Conservation (phyloP, 1,140 invertebrate genomes). For the Halyomorpha halys region DNA sequence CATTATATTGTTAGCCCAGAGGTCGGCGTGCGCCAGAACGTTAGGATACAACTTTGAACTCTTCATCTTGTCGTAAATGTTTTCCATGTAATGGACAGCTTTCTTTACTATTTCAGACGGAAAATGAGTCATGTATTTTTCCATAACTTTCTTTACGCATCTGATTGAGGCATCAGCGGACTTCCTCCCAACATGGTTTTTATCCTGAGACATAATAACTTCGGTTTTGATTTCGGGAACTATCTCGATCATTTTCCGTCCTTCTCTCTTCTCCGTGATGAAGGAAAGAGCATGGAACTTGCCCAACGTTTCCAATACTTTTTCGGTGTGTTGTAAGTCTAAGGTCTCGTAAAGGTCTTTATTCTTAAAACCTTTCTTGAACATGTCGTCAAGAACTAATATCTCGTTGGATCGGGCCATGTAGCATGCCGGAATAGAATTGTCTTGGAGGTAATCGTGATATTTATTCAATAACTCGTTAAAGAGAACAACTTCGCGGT, state of each 20-base stretch:
- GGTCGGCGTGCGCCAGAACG: slow-evolving; percentile 5
- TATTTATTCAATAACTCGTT: not conserved
- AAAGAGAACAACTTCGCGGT: not conserved
- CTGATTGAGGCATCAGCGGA: not conserved
- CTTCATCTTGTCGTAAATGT: not conserved
- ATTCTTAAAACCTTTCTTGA: not conserved
- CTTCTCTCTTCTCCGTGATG: not conserved
- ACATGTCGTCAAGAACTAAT: slow-evolving; percentile 5
- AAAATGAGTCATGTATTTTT: not conserved
- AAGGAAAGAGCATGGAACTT: not conserved
- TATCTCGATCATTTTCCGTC: not conserved
- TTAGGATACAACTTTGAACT: not conserved
- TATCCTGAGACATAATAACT: not conserved
- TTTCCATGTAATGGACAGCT: not conserved
- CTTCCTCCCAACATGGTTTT: slow-evolving; percentile 1
- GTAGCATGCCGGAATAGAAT: not conserved
- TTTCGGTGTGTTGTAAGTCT: slow-evolving; percentile 1
- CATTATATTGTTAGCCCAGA: slow-evolving; percentile 24
- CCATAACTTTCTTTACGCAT: not conserved
- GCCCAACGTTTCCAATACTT: not conserved
- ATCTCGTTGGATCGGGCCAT: not conserved
- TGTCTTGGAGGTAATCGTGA: not conserved
- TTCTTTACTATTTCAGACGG: not conserved
- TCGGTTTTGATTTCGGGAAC: slow-evolving; percentile 3
- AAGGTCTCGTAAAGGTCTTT: not conserved